Conservation (phyloP, 2,797 vertebrate genomes). For the Psittacula derbiana region DNA sequence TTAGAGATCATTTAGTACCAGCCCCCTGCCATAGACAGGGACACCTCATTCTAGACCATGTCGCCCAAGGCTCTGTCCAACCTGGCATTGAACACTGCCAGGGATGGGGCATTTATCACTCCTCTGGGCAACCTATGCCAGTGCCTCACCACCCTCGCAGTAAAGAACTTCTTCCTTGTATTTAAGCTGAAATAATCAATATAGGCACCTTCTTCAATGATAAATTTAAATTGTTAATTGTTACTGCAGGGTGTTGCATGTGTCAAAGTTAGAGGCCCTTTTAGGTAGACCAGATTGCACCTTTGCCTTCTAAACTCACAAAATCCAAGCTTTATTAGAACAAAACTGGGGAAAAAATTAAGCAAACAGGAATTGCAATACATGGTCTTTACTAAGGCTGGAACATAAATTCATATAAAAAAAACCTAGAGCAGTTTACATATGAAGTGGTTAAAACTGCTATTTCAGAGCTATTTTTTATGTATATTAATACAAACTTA, state of each 20-base stretch:
- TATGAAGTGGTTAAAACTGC: background rate
- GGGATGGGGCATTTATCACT: background rate
- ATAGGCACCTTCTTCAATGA: background rate
- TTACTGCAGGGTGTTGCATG: background rate
- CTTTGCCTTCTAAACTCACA: background rate
- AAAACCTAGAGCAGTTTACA: background rate
- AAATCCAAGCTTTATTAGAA: background rate
- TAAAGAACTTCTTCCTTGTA: background rate
- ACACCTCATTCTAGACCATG: background rate
- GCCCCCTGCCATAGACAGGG: background rate
- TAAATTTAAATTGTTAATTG: background rate
- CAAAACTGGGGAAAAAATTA: background rate
- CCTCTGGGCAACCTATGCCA: background rate
- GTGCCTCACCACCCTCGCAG: background rate
- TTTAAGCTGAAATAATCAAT: background rate
- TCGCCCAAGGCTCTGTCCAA: background rate
- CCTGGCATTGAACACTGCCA: background rate
- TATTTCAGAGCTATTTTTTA: background rate
- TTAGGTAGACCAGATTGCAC: background rate
- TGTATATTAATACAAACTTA: background rate
- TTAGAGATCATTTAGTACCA: background rate
- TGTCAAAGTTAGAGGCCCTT: background rate
- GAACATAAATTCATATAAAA: background rate
- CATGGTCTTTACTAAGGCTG: background rate
- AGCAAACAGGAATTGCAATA: background rate